Conservation (phyloP, 2,797 vertebrate species). For the Trematomus bernacchii region DNA sequence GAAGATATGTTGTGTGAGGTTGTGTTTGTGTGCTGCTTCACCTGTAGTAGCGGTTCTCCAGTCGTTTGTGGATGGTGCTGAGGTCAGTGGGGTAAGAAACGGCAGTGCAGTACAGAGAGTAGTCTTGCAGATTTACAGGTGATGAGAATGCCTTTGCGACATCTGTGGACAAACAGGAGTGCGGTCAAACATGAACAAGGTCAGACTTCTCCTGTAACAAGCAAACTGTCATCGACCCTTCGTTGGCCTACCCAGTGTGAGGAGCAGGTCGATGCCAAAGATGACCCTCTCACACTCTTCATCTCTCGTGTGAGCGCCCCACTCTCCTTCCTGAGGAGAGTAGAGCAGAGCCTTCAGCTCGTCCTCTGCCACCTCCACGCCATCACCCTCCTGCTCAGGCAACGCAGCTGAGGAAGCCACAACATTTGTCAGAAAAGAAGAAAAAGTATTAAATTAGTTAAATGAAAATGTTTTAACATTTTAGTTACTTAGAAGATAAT, state of each 20-base stretch:
- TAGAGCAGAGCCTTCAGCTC: conserved; percentile 94
- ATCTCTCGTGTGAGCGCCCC: conserved; percentile 93
- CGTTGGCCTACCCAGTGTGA: conserved; percentile 89
- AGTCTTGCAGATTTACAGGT: conserved; percentile 95
- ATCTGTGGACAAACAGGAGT: conserved; percentile 81
- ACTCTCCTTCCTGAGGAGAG: conserved; percentile 95
- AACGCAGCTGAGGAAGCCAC: conserved; percentile 85
- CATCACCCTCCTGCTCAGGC: conserved; percentile 93
- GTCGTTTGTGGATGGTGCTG: conserved; percentile 92
- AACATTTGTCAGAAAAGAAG: conserved; percentile 17
- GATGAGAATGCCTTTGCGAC: conserved; percentile 93
- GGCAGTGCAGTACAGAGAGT: conserved; percentile 97
- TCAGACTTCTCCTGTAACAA: neutral
- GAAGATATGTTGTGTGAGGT: neutral
- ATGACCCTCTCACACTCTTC: conserved; percentile 95
- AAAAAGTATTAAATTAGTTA: neutral
- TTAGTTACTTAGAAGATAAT: too few relatives aligned
- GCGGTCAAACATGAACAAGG: conserved; percentile 1
- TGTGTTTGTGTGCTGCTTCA: conserved; percentile 49
- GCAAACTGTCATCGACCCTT: rapidly evolving
- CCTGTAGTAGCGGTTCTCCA: conserved; percentile 98
- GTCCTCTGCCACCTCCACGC: conserved; percentile 94
- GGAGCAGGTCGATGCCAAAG: conserved; percentile 92
- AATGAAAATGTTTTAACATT: too few relatives aligned
- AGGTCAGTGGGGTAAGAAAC: conserved; percentile 97